A percentile compares a stretch with the other conserved stretches of the same genome.
phyloP scores from a whole-genome alignment of 2,113 vertebrate genomes.

The Peucedramus taeniatus region DNA sequence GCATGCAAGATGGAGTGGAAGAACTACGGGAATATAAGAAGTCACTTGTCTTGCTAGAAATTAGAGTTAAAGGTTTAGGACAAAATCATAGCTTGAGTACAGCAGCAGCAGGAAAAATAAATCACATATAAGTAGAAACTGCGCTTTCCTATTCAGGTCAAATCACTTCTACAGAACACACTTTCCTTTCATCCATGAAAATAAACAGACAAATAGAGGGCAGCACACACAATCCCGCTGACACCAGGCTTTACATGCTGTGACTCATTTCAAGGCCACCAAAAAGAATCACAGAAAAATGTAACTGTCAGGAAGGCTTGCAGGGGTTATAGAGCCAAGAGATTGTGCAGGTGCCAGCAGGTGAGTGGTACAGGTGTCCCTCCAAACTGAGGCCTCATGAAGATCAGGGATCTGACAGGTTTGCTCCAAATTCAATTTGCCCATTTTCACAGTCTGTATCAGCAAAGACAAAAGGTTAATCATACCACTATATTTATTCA shows the following conservation, averaged over 20 bases:
- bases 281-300: neutral
- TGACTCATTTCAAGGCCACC: neutral
- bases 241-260: neutral
- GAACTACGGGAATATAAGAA: neutral
- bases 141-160: neutral
- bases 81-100: neutral
- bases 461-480: neutral
- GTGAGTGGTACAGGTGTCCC: rapidly evolving
- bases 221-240: neutral
- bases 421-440: neutral
- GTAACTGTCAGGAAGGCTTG: rapidly evolving
- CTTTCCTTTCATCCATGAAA: neutral
- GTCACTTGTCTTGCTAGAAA: neutral
- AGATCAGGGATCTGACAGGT: neutral
- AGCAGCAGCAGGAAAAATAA: neutral
- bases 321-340: neutral
- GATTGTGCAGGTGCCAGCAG: neutral
- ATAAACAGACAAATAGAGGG: neutral
- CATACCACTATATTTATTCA: neutral
- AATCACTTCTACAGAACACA: neutral
- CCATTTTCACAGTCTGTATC: neutral
- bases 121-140: neutral
- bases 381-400: rapidly evolving
- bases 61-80: neutral
- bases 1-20: neutral